Evolutionary conservation across 2,888 invertebrate species (phyloP).

Genomic region (Venustoraphidia nigricollis): DNA sequence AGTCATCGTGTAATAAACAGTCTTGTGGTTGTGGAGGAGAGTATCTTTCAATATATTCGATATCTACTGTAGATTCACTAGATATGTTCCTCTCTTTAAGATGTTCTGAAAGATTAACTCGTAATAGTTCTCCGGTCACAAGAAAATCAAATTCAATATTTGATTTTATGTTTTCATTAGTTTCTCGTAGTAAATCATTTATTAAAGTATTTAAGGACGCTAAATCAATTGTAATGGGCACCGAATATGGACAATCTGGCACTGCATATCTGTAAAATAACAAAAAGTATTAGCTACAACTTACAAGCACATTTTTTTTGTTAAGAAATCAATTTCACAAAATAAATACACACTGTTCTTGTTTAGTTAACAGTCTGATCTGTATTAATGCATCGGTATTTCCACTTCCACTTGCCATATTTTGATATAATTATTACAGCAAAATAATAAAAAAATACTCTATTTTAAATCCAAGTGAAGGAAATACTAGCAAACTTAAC

Average conservation of each 20-base stretch:
- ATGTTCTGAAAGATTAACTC: constrained; percentile 55
- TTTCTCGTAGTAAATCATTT: constrained; percentile 59
- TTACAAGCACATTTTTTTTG: constrained; percentile 2
- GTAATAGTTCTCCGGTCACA: constrained; percentile 67
- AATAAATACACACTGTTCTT: constrained; percentile 49
- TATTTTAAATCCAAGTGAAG: no score
- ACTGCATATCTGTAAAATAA: constrained; percentile 60
- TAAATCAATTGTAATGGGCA: constrained; percentile 53
- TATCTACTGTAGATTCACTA: constrained; percentile 69
- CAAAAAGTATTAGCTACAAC: neutral
- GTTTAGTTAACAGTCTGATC: constrained; percentile 66
- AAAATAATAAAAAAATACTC: no score
- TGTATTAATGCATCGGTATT: constrained; percentile 31
- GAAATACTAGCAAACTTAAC: no score
- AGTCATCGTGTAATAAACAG: constrained; percentile 89
- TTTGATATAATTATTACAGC: no score
- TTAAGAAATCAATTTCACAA: constrained; percentile 1
- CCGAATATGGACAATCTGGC: constrained; percentile 69
- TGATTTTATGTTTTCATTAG: constrained; percentile 23
- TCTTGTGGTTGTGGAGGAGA: constrained; percentile 88
- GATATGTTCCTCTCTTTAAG: constrained; percentile 59
- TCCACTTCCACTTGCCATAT: constrained; percentile 16
- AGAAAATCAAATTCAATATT: constrained; percentile 74
- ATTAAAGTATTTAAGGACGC: constrained; percentile 62
- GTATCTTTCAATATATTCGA: constrained; percentile 83